phyloP scores from a whole-genome alignment of 2,888 invertebrate species.

The Synanthedon formicaeformis region DNA sequence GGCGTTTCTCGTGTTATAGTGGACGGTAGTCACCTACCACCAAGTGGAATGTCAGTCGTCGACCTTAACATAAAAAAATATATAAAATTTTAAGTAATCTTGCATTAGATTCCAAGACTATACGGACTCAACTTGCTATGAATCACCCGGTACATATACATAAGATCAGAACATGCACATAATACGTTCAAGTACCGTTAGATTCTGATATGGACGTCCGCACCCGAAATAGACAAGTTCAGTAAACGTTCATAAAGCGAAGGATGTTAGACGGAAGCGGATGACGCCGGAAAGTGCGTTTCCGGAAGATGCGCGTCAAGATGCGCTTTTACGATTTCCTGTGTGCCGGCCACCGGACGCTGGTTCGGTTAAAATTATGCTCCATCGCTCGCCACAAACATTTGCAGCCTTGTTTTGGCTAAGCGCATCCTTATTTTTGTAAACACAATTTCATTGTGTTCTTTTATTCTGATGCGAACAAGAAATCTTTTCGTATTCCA shows the following conservation, averaged over 20 bases:
- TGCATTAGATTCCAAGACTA: no score
- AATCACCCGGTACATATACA: no score
- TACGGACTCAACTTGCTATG: no score
- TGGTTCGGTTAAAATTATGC: conserved; percentile 3
- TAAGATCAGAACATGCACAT: no score
- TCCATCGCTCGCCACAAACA: background rate
- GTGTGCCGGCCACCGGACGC: conserved; percentile 25
- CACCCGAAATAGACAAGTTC: conserved; percentile 13
- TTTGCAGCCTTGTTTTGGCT: background rate
- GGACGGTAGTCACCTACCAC: no score
- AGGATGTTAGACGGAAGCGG: conserved; percentile 46
- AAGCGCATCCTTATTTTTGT: no score
- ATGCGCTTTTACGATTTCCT: conserved; percentile 67
- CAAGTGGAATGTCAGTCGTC: no score
- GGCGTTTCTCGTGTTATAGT: no score
- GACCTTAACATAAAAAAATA: no score
- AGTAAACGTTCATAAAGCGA: conserved; percentile 42
- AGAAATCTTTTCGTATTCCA: no score
- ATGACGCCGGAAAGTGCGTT: conserved; percentile 45
- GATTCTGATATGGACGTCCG: conserved; percentile 2
- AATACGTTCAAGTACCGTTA: conserved; percentile 1
- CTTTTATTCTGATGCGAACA: background rate
- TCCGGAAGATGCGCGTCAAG: conserved; percentile 61
- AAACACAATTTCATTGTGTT: background rate
- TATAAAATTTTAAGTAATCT: no score